Evolutionary conservation across 2,113 vertebrate species (phyloP).

Genomic region (Cyanocitta stelleri): DNA sequence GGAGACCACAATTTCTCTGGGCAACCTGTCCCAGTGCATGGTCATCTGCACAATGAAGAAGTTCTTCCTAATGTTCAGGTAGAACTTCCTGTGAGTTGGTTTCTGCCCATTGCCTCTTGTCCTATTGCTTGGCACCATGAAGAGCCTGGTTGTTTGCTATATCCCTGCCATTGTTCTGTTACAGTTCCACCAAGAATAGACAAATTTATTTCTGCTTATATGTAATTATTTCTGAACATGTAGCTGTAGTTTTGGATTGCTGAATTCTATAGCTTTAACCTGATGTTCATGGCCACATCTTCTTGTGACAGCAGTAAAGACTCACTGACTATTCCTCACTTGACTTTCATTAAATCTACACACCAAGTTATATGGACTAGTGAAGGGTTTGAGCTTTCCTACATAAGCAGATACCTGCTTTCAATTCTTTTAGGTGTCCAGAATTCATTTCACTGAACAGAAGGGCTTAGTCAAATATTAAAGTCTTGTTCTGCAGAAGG

Average conservation of each 20-base stretch:
- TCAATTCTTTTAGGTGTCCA: not conserved
- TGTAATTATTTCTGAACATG: not conserved
- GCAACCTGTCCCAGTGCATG: fast-evolving
- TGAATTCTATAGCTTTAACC: not conserved
- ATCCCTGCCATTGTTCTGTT: not conserved
- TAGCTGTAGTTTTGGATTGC: not conserved
- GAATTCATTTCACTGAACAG: not conserved
- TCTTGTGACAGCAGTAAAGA: not conserved
- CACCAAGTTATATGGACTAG: not conserved
- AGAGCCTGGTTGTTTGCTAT: not conserved
- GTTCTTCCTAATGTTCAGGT: not conserved
- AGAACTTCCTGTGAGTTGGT: not conserved
- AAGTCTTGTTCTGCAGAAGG: not conserved
- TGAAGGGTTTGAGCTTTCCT: not conserved
- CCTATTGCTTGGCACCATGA: not conserved
- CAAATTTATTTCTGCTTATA: not conserved
- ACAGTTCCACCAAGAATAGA: not conserved
- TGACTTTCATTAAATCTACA: not conserved
- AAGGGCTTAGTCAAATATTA: conserved; percentile 12
- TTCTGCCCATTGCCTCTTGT: not conserved
- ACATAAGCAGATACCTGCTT: not conserved
- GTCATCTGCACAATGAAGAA: not conserved
- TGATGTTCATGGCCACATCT: not conserved
- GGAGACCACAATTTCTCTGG: not conserved
- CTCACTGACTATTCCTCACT: not conserved